A percentile compares a stretch with the other conserved stretches of the same genome.
Evolutionary conservation across 2,888 invertebrate genomes (phyloP).

Genomic region (Plagiodera versicolora): DNA sequence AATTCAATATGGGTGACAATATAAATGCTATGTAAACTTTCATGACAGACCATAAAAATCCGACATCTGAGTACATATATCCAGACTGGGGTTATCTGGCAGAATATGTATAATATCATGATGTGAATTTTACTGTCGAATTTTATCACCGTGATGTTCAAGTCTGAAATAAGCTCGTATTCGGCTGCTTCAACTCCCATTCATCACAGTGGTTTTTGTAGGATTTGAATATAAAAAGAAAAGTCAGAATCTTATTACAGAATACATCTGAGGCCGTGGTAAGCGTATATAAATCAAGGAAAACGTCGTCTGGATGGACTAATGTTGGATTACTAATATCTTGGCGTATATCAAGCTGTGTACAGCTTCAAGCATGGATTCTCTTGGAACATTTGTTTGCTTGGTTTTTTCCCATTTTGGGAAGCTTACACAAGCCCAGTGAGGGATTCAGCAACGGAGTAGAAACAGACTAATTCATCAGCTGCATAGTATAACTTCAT

Average conservation of each 20-base stretch:
- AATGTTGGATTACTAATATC: not conserved
- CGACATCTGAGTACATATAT: not conserved
- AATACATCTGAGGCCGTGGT: constrained; percentile 24
- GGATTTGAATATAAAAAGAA: constrained; percentile 24
- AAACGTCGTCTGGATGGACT: constrained; percentile 4
- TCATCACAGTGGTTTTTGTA: constrained; percentile 21
- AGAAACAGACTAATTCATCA: too few relatives aligned
- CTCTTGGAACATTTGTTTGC: too few relatives aligned
- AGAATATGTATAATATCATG: not conserved
- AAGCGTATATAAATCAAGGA: constrained; percentile 16
- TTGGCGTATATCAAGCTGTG: not conserved
- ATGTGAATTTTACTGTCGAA: not conserved
- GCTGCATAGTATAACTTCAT: too few relatives aligned
- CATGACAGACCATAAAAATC: not conserved
- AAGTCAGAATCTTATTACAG: constrained; percentile 28
- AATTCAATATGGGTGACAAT: too few relatives aligned
- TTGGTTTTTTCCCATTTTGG: too few relatives aligned
- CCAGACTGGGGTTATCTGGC: not conserved
- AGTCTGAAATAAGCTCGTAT: not conserved
- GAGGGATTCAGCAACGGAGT: too few relatives aligned
- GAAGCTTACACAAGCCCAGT: too few relatives aligned
- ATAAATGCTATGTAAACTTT: not conserved
- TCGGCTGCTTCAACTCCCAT: constrained; percentile 11
- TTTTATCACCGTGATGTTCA: not conserved
- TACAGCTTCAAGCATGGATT: not conserved